Evolutionary conservation across 2,113 vertebrate species (phyloP).

Genomic region (Crotalus viridis): DNA sequence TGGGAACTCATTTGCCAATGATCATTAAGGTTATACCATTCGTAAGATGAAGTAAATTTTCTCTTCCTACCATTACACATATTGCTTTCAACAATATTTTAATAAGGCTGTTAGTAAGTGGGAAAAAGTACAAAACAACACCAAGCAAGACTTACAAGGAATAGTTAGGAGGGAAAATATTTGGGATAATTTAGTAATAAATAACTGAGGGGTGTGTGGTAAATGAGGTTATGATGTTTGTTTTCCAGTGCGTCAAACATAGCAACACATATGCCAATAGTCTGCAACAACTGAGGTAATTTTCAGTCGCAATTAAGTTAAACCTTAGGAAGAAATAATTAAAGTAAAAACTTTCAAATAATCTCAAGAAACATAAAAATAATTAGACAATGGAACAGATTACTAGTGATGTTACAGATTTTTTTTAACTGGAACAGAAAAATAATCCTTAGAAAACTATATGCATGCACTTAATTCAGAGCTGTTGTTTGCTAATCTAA

Average conservation of each 20-base stretch:
- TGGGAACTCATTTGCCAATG: not conserved
- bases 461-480: not conserved
- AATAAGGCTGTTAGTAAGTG: not conserved
- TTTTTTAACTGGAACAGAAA: not conserved
- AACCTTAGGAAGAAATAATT: not conserved
- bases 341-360: not conserved
- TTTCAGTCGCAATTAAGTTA: conserved; percentile 10
- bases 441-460: not conserved
- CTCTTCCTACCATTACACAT: not conserved
- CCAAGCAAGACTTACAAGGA: not conserved
- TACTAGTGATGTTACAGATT: not conserved
- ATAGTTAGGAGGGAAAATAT: not conserved
- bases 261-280: not conserved
- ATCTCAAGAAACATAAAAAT: not conserved
- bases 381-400: conserved; percentile 12
- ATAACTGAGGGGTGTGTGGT: not conserved
- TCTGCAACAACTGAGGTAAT: not conserved
- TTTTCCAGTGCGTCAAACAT: conserved; percentile 7
- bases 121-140: not conserved
- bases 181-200: not conserved
- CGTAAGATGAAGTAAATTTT: not conserved
- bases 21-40: not conserved
- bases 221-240: not conserved
- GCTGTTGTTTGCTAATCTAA: not conserved
- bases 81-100: not conserved